phyloP scores from a whole-genome alignment of 2,797 vertebrate species.

The Tiaroga cobitis region DNA sequence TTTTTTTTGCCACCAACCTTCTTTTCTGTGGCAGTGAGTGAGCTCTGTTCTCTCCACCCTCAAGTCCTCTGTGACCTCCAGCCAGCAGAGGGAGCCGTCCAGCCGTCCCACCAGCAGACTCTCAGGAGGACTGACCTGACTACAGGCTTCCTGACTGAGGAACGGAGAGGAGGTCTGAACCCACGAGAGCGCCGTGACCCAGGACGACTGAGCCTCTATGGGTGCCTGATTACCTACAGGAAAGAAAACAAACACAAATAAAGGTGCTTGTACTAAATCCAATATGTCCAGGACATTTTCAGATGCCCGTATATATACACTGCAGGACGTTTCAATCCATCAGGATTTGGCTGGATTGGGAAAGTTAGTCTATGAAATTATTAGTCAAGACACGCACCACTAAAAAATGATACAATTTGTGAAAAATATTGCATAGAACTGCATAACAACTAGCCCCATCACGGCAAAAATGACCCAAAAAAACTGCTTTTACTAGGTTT shows the following conservation, averaged over 20 bases:
- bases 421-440: neutral
- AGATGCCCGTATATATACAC: neutral
- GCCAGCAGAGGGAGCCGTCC: constrained; percentile 82
- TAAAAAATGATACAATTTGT: too few species aligned
- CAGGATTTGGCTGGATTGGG: neutral
- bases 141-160: constrained; percentile 60
- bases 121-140: constrained; percentile 68
- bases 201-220: constrained; percentile 76
- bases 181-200: constrained; percentile 81
- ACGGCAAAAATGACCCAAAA: neutral
- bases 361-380: neutral
- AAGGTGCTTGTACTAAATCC: neutral
- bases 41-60: constrained; percentile 74
- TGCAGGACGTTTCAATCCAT: neutral
- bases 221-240: constrained; percentile 75
- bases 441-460: neutral
- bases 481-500: too few species aligned
- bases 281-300: neutral
- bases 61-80: constrained; percentile 75
- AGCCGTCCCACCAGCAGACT: constrained; percentile 79
- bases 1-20: constrained; percentile 66
- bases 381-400: neutral
- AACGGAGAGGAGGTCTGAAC: constrained; percentile 73
- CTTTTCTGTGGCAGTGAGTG: constrained; percentile 75
- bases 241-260: neutral